Base-by-base conservation (phyloP, 2,888 invertebrate species). In the Cotesia congregata region DNA sequence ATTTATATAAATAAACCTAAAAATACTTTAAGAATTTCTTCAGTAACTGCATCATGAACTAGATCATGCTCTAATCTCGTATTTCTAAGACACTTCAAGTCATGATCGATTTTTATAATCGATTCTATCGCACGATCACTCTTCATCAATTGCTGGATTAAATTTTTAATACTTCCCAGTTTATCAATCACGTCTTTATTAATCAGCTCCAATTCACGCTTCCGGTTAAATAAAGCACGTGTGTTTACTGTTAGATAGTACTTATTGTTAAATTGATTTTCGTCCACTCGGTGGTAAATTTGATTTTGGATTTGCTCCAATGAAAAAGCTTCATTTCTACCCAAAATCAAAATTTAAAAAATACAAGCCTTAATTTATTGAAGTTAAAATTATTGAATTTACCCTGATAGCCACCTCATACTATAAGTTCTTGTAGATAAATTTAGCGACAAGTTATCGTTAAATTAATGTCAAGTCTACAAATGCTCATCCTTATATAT, bases 1-100 rank as follows among this genome's bases (percentile, higher is more conserved):
- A 64, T 30, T 30, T 30, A 30, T 30, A 30, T 30, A 30, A 30
- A 30, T 30, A 12, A 38, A 17, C 6, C 12, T 50, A 38, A 7
- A 15, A 61, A 6, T 74, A 82, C 95, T 88, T 93, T 94, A 12
- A 94, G 92, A 7, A 95, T 86, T 87, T 95, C 94, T 82, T 94
- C 94, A 87, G 95, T 95, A 7, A 95, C 93, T 74, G 92, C 88
- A 84, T 96, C 95, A 9, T 94, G 91, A 0, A 95, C 94, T 70
- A 95, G 90, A 87, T 96, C 95, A 0, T 93, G 91, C 83, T 93
- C 93, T 41, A 93, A 91, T 15, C 95, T 91, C 68, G 77, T 67
- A 61, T 80, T 79, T 77, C 83, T 73, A 6, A 79, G 78, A 12
- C 70, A 78, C 72, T 75, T 77, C 6, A 81, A 70, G 59, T 83